Evolutionary conservation across 2,888 invertebrate species (phyloP), one percentile per base, ranked within the genome.

Genomic region (Lochmaea crataegi): DNA sequence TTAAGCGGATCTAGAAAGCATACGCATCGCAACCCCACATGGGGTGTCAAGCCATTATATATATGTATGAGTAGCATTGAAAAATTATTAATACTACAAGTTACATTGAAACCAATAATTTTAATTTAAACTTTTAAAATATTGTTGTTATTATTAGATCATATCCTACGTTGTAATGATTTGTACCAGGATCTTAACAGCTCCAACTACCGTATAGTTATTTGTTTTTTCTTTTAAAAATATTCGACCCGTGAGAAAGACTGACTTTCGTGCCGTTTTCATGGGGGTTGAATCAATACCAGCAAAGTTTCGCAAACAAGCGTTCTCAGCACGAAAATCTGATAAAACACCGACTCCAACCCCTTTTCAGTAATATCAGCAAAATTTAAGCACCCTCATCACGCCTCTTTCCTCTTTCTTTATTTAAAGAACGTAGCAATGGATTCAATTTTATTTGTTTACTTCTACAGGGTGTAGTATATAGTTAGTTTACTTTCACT

Each of bases 301-400:
- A 78, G 79, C 76, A 78, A 78, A 80, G 78, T 80, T 71, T 75
- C 71, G 77, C 77, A 76, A 81, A 81, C 78, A 76, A 80, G 81
- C 81, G 81, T 82, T 83, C 83, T 82, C 83, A 83, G 83, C 84
- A 83, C 83, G 83, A 83, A 82, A 77, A 83, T 83, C 83, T 82
- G 83, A 84, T 83, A 83, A 82, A 73, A 78, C 71, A 71, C 74
- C 72, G 67, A 71, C 73, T 66, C 22, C 42, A 73, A 64, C 48
- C 73, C n/a, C 68, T 72, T 72, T 69, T 63, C 11, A 51, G 63
- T 66, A 45, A 45, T 70, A 72, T 75, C 76, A 73, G 75, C 74
- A 71, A 69, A 77, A 71, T 77, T 72, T 71, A 75, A 78, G 73
- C 71, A 76, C 77, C 78, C 78, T 68, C 61, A 74, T 74, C 53